These are phyloP conservation scores for Dendrocincla fuliginosa DNA, from an alignment of 2,797 vertebrate species.

Conservation along the genomic window DNA sequence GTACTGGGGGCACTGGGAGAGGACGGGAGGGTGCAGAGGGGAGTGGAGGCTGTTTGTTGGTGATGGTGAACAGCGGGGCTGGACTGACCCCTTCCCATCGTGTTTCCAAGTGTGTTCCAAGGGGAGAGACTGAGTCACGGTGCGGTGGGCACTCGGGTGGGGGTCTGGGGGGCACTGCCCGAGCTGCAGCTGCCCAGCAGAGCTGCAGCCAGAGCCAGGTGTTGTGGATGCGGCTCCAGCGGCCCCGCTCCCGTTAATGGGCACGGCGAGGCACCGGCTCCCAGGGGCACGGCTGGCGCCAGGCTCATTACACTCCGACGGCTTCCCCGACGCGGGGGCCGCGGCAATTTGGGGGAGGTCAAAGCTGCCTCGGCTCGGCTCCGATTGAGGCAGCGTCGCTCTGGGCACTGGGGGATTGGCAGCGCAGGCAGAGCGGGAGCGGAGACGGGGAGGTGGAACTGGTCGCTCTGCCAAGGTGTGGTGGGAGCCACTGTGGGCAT, in stretches of 20 bases:
- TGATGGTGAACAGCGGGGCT: background rate
- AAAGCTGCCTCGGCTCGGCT: background rate
- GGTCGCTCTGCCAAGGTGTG: rapidly evolving
- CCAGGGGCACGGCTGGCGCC: background rate
- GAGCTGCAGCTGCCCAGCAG: background rate
- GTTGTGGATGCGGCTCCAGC: background rate
- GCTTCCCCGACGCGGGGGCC: background rate
- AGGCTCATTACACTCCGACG: constrained; percentile 17
- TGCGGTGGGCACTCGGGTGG: rapidly evolving
- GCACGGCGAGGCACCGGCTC: background rate
- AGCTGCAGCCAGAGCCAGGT: rapidly evolving
- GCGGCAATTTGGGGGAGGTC: constrained; percentile 50
- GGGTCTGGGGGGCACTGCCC: rapidly evolving
- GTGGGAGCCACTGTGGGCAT: rapidly evolving
- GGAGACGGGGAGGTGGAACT: background rate
- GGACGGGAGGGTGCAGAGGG: rapidly evolving
- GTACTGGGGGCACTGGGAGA: background rate
- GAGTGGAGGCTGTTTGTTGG: background rate
- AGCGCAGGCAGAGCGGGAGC: background rate
- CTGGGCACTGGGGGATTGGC: background rate
- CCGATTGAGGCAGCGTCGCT: constrained; percentile 46
- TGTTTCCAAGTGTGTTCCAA: background rate
- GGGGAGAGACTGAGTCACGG: background rate
- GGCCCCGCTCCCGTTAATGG: background rate
- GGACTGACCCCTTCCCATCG: background rate